Base-by-base conservation (phyloP, 2,888 invertebrate genomes). In the Mythimna impura region DNA sequence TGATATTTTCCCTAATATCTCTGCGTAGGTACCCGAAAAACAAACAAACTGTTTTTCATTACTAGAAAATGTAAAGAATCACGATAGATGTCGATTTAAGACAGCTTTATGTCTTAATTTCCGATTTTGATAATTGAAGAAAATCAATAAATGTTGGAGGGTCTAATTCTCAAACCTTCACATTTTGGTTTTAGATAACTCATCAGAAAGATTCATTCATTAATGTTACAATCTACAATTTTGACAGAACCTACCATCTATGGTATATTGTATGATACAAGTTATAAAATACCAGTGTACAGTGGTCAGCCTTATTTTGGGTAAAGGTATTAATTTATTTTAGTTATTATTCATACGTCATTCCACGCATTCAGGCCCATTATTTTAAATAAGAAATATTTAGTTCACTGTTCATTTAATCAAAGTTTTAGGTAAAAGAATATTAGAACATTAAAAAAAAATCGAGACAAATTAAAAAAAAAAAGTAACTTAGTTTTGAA, bases 271-370 rank as follows among this genome's bases (percentile, higher is more conserved):
- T 77, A 80, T 69, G 61, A 71, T 76, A 63, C 76, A 80, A 86
- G 66, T 83, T 81, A 73, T 67, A 69, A 69, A 76, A 70, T 80
- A 82, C 82, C 88, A 89, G 87, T 89, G 82, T 89, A 86, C 85
- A 88, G 88, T 80, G 69, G 55, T 87, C 88, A 76, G 85, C 89
- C 87, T 92, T 90, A 87, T 89, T 91, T 92, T 92, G 91, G 94
- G 94, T 92, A 90, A 90, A 93, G 94, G 94, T 94, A 94, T 91
- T 91, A 85, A 83, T 82, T 86, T 90, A 89, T 88, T 87, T 90
- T 89, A 86, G 87, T 92, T 89, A 86, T 74, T 75, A 54, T 86
- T 71, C 89, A 90, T 82, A 70, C 73, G 75, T 84, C 92, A 92
- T 90, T 80, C 68, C 89, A 88, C 81, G 76, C 83, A 87, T 85